Percentiles rank a stretch among this genome's conserved stretches.
Evolutionary conservation across 2,888 invertebrate species (phyloP).

Genomic region (Catocala fraxini): DNA sequence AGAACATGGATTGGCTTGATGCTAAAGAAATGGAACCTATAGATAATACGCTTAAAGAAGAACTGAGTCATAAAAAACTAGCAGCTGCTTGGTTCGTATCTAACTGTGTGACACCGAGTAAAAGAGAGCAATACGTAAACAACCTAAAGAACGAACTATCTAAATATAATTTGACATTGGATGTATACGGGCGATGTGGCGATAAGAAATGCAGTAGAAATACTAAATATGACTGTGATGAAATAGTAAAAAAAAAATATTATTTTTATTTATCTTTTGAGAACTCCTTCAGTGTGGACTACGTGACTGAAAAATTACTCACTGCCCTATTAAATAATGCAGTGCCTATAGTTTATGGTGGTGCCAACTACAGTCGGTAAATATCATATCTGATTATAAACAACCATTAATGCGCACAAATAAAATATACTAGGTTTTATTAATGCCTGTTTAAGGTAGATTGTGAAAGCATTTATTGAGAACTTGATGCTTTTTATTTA

Average conservation of each 20-base stretch:
- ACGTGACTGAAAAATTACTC: conserved; percentile 74
- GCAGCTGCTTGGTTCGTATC: conserved; percentile 73
- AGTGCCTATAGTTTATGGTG: conserved; percentile 74
- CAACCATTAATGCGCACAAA: no score
- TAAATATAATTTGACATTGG: conserved; percentile 54
- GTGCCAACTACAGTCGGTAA: conserved; percentile 74
- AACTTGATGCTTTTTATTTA: no score
- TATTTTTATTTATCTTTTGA: conserved; percentile 75
- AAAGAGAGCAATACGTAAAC: conserved; percentile 51
- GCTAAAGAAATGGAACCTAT: conserved; percentile 57
- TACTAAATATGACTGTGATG: not conserved
- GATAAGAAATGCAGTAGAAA: conserved; percentile 4
- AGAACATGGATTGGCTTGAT: conserved; percentile 60
- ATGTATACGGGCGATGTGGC: conserved; percentile 67
- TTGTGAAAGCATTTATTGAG: no score
- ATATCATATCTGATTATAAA: not conserved
- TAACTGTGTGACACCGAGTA: conserved; percentile 57
- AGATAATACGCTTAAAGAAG: conserved; percentile 50
- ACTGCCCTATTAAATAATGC: conserved; percentile 62
- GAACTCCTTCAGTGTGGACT: conserved; percentile 70
- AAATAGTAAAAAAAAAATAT: conserved; percentile 43
- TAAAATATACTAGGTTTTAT: no score
- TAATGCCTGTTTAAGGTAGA: no score
- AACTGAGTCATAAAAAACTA: conserved; percentile 56
- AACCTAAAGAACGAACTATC: conserved; percentile 51